Conservation (phyloP, 1,140 invertebrate genomes). For the Phymorhynchus buccinoides region DNA sequence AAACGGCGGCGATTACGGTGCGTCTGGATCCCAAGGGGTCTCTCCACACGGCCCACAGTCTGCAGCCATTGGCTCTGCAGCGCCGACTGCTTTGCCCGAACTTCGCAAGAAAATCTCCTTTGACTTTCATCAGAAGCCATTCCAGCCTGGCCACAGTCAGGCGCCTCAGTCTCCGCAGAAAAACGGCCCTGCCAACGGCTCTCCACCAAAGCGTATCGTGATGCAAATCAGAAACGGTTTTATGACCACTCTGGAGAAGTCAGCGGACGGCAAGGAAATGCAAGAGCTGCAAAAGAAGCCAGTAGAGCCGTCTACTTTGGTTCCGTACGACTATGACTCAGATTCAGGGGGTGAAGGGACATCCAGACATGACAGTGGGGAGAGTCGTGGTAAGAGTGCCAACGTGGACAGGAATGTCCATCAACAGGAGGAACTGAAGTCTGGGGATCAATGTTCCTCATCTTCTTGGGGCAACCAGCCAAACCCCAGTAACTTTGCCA, state of each 20-base stretch:
- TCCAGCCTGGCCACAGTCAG: slow-evolving; percentile 5
- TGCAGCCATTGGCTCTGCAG: background rate
- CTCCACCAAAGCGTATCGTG: slow-evolving; percentile 57
- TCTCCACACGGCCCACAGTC: background rate
- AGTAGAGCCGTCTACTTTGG: slow-evolving; percentile 56
- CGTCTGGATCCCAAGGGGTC: background rate
- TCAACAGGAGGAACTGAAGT: background rate
- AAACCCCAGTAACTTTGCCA: background rate
- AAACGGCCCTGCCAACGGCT: slow-evolving; percentile 29
- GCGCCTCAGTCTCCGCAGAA: background rate
- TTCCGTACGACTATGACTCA: slow-evolving; percentile 71
- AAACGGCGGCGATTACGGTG: background rate
- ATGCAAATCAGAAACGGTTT: slow-evolving; percentile 72
- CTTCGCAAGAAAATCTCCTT: background rate
- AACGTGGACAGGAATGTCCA: background rate
- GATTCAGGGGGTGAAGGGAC: slow-evolving; percentile 49
- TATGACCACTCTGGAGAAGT: slow-evolving; percentile 63
- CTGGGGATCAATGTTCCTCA: background rate
- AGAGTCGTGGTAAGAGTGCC: background rate
- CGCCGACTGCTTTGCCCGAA: slow-evolving; percentile 21
- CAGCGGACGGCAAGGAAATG: slow-evolving; percentile 57
- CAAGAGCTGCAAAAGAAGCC: background rate
- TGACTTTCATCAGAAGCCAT: background rate
- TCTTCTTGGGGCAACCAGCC: background rate
- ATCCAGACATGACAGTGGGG: background rate